Evolutionary conservation across 2,797 vertebrate genomes (phyloP).

Genomic region (Gallinago solitaria): DNA sequence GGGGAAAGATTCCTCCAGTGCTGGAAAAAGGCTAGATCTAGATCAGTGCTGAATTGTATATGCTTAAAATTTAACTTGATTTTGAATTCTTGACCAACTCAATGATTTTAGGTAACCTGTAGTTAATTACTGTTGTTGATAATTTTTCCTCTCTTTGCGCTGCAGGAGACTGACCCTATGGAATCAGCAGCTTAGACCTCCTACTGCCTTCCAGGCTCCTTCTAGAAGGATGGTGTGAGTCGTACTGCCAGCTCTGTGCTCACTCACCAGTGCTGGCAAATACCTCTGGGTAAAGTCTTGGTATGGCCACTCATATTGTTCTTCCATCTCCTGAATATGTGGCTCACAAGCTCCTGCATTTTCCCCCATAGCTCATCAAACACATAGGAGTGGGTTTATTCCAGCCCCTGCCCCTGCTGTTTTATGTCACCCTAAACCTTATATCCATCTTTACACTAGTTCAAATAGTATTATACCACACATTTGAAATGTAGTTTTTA

Average conservation of each 20-base stretch:
- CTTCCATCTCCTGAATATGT: background rate
- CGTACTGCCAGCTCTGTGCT: background rate
- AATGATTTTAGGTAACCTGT: background rate
- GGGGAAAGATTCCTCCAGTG: background rate
- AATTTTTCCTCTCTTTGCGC: background rate
- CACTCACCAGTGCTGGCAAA: background rate
- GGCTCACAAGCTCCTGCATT: fast-evolving
- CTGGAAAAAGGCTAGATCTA: background rate
- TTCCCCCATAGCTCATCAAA: background rate
- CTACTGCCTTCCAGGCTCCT: background rate
- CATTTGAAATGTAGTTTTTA: background rate
- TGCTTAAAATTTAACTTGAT: background rate
- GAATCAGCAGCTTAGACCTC: fast-evolving
- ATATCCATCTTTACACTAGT: background rate
- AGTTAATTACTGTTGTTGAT: background rate
- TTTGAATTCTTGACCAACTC: background rate
- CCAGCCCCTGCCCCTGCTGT: background rate
- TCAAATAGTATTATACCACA: background rate
- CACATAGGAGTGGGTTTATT: fast-evolving
- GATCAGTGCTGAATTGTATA: background rate
- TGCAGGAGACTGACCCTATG: fast-evolving
- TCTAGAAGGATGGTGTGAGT: fast-evolving
- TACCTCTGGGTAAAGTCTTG: background rate
- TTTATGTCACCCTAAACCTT: background rate
- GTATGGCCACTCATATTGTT: fast-evolving